A percentile compares a stretch with the other conserved stretches of the same genome.
Conservation (phyloP, 2,113 vertebrate species). For the Martes martes region DNA sequence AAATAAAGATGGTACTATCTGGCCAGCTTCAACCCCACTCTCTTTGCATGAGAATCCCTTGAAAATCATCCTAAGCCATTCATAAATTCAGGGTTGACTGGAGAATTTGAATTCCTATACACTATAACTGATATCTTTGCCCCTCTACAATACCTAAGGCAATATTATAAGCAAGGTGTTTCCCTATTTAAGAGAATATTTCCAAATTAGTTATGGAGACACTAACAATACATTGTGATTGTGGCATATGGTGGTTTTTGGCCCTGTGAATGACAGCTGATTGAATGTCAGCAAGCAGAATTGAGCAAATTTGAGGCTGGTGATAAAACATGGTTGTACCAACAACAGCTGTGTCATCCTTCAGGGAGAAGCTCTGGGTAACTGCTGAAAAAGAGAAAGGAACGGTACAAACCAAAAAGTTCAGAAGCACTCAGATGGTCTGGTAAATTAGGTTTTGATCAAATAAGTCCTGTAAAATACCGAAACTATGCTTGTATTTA, state of each 20-base stretch:
- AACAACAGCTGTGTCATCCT: slow-evolving; percentile 67
- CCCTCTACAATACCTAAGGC: background rate
- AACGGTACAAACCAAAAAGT: slow-evolving; percentile 48
- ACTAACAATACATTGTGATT: slow-evolving; percentile 47
- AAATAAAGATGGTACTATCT: background rate
- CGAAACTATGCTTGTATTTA: background rate
- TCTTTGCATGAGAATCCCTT: background rate
- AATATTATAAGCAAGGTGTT: background rate
- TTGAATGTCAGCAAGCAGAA: slow-evolving; percentile 73
- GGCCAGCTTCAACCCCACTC: background rate
- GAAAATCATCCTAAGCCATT: slow-evolving; percentile 23
- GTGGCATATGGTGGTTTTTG: background rate
- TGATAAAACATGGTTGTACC: slow-evolving; percentile 67
- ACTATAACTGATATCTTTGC: background rate
- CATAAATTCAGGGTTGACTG: slow-evolving; percentile 4
- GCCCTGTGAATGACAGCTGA: slow-evolving; percentile 68
- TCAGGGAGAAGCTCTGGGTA: slow-evolving; percentile 41
- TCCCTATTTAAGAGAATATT: slow-evolving; percentile 24
- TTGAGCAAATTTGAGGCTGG: slow-evolving; percentile 53
- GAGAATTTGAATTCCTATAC: rapidly evolving
- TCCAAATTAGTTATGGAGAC: background rate
- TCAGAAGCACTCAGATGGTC: slow-evolving; percentile 40
- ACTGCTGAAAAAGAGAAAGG: slow-evolving; percentile 1
- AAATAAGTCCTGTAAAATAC: slow-evolving; percentile 29
- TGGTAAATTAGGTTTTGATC: slow-evolving; percentile 57